Conservation (phyloP, 2,888 invertebrate genomes). For the Tribolium freemani region DNA sequence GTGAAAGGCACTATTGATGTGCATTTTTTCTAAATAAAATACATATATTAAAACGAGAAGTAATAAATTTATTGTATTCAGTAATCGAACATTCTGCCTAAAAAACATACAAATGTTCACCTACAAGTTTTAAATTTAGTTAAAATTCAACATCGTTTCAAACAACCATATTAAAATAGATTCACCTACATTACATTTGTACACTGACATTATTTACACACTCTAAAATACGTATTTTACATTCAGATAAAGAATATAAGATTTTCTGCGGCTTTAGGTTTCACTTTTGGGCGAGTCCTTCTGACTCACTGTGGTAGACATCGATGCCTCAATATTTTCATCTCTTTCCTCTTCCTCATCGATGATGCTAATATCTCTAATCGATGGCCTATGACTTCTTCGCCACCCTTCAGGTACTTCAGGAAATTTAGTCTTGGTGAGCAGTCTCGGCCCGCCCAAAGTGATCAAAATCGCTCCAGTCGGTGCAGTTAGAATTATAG, state of each 20-base stretch:
- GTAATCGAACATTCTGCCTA: background rate
- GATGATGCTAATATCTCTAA: slow-evolving; percentile 89
- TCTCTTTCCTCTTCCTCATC: slow-evolving; percentile 80
- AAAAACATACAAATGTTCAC: background rate
- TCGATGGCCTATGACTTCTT: slow-evolving; percentile 84
- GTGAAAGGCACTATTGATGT: slow-evolving; percentile 57
- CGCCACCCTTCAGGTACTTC: slow-evolving; percentile 84
- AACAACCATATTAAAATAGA: slow-evolving; percentile 13
- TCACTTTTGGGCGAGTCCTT: slow-evolving; percentile 27
- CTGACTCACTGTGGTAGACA: slow-evolving; percentile 31
- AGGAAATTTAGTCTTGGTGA: slow-evolving; percentile 83
- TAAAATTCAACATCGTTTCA: slow-evolving; percentile 3
- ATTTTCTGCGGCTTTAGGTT: background rate
- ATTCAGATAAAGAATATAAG: slow-evolving; percentile 20
- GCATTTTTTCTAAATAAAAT: slow-evolving; percentile 58
- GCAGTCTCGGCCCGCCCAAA: slow-evolving; percentile 81
- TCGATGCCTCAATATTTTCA: slow-evolving; percentile 31
- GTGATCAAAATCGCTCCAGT: slow-evolving; percentile 87
- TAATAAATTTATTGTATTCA: slow-evolving; percentile 13
- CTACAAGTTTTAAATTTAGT: background rate
- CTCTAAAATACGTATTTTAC: background rate
- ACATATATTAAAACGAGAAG: slow-evolving; percentile 30
- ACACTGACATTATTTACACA: slow-evolving; percentile 24
- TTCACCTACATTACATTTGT: slow-evolving; percentile 4
- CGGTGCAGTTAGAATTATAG: slow-evolving; percentile 88